Conservation (phyloP, 2,888 invertebrate species). For the Platycheirus rosarum region DNA sequence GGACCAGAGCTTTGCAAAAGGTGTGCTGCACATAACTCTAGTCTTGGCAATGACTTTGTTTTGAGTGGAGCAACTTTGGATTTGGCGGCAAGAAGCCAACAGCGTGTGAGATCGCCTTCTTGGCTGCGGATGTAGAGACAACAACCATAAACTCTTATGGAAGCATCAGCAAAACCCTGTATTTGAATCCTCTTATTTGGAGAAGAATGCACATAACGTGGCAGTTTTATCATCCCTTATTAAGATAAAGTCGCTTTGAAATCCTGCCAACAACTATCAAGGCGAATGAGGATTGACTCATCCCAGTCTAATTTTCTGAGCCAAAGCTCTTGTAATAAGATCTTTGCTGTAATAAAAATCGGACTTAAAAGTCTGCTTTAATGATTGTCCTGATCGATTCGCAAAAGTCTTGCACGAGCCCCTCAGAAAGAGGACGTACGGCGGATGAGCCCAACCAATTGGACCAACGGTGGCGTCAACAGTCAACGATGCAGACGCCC, state of each 20-base stretch:
- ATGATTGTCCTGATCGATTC: too few relatives aligned
- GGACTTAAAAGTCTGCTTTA: background rate
- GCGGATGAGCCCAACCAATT: too few relatives aligned
- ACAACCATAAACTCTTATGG: background rate
- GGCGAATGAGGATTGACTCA: background rate
- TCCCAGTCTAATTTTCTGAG: background rate
- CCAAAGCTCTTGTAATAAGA: conserved; percentile 21
- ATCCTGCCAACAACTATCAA: conserved; percentile 2
- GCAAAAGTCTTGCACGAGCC: too few relatives aligned
- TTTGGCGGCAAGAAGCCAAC: background rate
- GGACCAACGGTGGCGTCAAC: too few relatives aligned
- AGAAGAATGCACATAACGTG: too few relatives aligned
- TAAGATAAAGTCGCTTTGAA: too few relatives aligned
- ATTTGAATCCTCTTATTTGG: too few relatives aligned
- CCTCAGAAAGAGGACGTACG: too few relatives aligned
- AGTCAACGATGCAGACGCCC: too few relatives aligned
- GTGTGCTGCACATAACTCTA: conserved; percentile 54
- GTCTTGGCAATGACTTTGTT: conserved; percentile 10
- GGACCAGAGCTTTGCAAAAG: conserved; percentile 18
- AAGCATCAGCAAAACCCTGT: background rate
- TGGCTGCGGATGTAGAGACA: background rate
- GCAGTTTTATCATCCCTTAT: too few relatives aligned
- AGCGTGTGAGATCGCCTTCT: background rate
- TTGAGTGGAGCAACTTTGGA: background rate
- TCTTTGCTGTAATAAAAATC: background rate